Base-by-base conservation (phyloP, 1,140 invertebrate genomes). In the Temnothorax longispinosus region DNA sequence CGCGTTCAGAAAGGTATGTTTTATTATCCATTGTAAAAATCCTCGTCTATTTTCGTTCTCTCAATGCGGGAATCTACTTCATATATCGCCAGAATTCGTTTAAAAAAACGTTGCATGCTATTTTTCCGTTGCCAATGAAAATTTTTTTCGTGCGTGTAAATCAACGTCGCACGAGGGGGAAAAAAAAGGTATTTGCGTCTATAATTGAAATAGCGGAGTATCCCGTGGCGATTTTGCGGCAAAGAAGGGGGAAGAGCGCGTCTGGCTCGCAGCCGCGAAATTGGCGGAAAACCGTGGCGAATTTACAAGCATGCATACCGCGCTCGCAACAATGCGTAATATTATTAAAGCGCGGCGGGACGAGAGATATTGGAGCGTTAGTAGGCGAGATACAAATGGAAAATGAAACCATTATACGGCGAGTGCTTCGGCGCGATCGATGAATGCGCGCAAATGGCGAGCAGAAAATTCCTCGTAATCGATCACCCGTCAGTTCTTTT, bases 231-330 rank as follows among this genome's bases (percentile, higher is more conserved):
- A 54, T 72, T 78, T 72, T 62, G 76, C 86, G 56, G 77, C 54
- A 84, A 74, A 32, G 88, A 77, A 87, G 77, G 62, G 67, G 21
- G 76, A 69, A 56, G 35, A 60, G 52, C 50, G 38, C 58, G 86
- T 62, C 84, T 86, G 87, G 84, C 87, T 86, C 84, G 84, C 27
- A 71, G 87, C 84, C 87, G 74, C 84, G 84, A 88, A 88, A 88
- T 88, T 88, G 87, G 72, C 56, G 84, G 87, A 86, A 85, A 86
- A 86, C 80, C 84, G 75, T 88, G 50, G 87, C 84, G 74, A 88
- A 88, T 88, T 88, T 78, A 86, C 87, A 86, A 88, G 81, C 84
- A 35, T 65, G 87, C 87, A 86, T 88, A 84, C 84, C 87, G 71
- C 54, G 62, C 84, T 77, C 60, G 62, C 87, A 89, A 90, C 89